Conservation (phyloP, 1,140 invertebrate species). For the Listronotus oregonensis region DNA sequence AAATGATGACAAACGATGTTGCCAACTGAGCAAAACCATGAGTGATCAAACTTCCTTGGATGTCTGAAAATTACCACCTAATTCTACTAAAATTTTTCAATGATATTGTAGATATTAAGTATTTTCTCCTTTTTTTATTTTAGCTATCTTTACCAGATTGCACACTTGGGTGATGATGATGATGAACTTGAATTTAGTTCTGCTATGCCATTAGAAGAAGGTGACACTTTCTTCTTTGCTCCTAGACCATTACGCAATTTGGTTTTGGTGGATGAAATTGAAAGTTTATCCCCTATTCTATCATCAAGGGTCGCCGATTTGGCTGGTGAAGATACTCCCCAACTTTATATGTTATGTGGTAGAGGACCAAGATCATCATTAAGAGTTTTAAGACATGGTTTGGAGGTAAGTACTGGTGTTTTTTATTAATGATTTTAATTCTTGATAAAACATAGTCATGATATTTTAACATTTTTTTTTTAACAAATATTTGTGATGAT, state of each 20-base stretch:
- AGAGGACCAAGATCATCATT: conserved; percentile 92
- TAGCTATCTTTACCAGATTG: conserved; percentile 98
- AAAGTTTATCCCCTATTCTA: conserved; percentile 95
- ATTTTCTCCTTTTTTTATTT: conserved; percentile 36
- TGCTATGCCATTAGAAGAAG: conserved; percentile 96
- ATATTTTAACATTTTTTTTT: not conserved
- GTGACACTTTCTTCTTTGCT: conserved; percentile 99
- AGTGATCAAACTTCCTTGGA: conserved; percentile 17
- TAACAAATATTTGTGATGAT: not conserved
- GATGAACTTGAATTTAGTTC: conserved; percentile 99
- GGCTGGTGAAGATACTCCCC: conserved; percentile 98
- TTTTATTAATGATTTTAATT: not conserved
- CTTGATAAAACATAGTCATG: too few relatives aligned
- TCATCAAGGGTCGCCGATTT: conserved; percentile 80
- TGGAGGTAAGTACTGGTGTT: conserved; percentile 73
- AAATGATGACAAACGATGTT: conserved; percentile 16
- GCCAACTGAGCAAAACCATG: conserved; percentile 13
- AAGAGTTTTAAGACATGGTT: conserved; percentile 91
- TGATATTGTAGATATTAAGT: not conserved
- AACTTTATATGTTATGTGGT: conserved; percentile 95
- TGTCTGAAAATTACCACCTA: conserved; percentile 4
- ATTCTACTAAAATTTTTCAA: not conserved
- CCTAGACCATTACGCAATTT: conserved; percentile 93
- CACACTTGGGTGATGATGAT: conserved; percentile 98
- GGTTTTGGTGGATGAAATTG: conserved; percentile 97